Conservation (phyloP, 2,888 invertebrate species). For the Cinara cedri region DNA sequence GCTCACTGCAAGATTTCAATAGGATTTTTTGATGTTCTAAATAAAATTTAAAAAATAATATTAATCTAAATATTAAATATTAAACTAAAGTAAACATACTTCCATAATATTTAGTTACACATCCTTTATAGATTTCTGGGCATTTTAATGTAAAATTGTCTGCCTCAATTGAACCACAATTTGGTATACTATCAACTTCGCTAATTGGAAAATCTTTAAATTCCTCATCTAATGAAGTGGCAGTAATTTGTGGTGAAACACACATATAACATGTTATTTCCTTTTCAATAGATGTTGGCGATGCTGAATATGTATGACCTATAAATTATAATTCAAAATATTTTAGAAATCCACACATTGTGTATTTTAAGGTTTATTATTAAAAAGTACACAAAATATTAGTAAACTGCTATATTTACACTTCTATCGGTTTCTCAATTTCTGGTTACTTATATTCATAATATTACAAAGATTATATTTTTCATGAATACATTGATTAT, state of each 20-base stretch:
- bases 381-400: background rate
- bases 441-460: too few species aligned
- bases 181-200: slow-evolving; percentile 33
- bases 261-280: slow-evolving; percentile 40
- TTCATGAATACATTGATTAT: too few species aligned
- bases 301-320: slow-evolving; percentile 15
- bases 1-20: slow-evolving; percentile 32
- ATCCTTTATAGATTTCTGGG: slow-evolving; percentile 40
- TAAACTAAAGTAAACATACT: slow-evolving; percentile 5
- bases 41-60: slow-evolving; percentile 5
- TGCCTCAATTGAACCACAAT: slow-evolving; percentile 30
- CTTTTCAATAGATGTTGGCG: slow-evolving; percentile 5
- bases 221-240: slow-evolving; percentile 18
- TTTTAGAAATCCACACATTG: background rate
- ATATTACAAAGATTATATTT: too few species aligned
- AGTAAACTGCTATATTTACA: too few species aligned
- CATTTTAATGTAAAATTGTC: slow-evolving; percentile 35
- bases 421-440: too few species aligned
- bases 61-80: background rate
- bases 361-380: background rate
- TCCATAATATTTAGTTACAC: slow-evolving; percentile 48
- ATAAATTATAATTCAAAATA: slow-evolving; percentile 3
- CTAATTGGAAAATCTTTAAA: slow-evolving; percentile 17
- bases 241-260: slow-evolving; percentile 3
- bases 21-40: slow-evolving; percentile 26